These are phyloP conservation scores for Ennomos quercinarius DNA, from an alignment of 2,888 invertebrate species.

Conservation along the genomic window DNA sequence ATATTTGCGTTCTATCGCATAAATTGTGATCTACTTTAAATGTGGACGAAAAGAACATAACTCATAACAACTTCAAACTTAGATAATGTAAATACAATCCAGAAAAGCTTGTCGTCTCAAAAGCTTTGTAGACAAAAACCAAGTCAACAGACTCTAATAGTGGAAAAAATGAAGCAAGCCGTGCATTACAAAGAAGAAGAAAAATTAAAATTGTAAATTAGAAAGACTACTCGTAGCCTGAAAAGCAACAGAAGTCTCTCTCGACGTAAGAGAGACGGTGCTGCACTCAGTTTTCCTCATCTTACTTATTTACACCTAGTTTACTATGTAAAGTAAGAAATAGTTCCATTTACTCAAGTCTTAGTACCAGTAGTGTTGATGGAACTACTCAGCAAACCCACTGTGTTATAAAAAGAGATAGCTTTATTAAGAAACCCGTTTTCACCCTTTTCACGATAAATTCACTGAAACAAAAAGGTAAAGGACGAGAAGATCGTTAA, in stretches of 20 bases:
- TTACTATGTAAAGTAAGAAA: conserved; percentile 21
- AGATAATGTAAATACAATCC: no score
- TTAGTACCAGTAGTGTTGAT: conserved; percentile 2
- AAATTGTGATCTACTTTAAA: no score
- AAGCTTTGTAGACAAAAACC: not conserved
- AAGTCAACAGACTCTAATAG: not conserved
- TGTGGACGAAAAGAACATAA: no score
- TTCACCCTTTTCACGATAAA: no score
- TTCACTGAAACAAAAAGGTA: no score
- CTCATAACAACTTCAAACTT: no score
- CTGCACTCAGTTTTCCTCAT: conserved; percentile 14
- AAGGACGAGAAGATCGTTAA: no score
- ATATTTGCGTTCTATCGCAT: no score
- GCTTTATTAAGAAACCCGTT: not conserved
- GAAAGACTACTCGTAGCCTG: conserved; percentile 20
- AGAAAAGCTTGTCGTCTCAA: no score
- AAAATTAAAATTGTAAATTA: conserved; percentile 27
- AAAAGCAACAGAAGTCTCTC: conserved; percentile 4
- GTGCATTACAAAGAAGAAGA: conserved; percentile 15
- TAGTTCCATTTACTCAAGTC: conserved; percentile 8
- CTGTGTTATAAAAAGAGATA: conserved; percentile 1
- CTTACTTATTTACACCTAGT: conserved; percentile 27
- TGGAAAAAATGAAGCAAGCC: not conserved
- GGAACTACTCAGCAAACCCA: conserved; percentile 2
- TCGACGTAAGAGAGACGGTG: conserved; percentile 15